These are phyloP conservation scores for Muricea muricata DNA, from an alignment of 92 coral and sea anemone species.

Conservation along the genomic window DNA sequence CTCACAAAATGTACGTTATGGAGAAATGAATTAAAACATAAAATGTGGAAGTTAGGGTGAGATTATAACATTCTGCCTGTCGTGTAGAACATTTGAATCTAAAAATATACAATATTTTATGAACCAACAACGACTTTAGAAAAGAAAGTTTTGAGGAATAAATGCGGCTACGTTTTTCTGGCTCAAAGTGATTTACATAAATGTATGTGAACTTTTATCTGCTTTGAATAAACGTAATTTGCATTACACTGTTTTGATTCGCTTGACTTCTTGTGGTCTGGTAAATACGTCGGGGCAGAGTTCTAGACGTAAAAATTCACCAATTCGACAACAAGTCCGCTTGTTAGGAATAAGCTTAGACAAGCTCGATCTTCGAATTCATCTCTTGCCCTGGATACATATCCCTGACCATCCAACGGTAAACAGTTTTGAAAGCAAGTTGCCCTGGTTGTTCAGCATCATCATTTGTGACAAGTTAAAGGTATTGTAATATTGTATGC, in stretches of 20 bases:
- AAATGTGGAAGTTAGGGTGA: no score
- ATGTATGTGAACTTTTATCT: neutral
- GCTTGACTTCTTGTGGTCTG: neutral
- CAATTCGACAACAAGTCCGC: neutral
- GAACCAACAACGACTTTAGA: no score
- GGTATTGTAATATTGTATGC: neutral
- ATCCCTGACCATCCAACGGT: neutral
- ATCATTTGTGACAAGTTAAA: constrained; percentile 11
- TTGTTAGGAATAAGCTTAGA: neutral
- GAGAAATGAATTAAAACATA: no score
- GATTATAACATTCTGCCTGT: no score
- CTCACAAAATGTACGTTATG: no score
- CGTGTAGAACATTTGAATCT: no score
- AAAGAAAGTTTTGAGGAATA: neutral
- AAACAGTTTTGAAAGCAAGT: neutral
- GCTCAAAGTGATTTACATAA: neutral
- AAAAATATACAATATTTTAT: no score
- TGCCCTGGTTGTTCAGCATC: constrained; percentile 1
- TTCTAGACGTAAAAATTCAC: neutral
- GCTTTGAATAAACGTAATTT: constrained; percentile 22
- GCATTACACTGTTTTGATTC: constrained; percentile 30
- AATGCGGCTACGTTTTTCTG: no score
- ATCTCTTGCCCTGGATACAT: neutral
- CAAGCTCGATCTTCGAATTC: neutral
- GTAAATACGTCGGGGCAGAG: neutral